Evolutionary conservation across 2,113 vertebrate species (phyloP).

Genomic region (Podarcis cretensis): DNA sequence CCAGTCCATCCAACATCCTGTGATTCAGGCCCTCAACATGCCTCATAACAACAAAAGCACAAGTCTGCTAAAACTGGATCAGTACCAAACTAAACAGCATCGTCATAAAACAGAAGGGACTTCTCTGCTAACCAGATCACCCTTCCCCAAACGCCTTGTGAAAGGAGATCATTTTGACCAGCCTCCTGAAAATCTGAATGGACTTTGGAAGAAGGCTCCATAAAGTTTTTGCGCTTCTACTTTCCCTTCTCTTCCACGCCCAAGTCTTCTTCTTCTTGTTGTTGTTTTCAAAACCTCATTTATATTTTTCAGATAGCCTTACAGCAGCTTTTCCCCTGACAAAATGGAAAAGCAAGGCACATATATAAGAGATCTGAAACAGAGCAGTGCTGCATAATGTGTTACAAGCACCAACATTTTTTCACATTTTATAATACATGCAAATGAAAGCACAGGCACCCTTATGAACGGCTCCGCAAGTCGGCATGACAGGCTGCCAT

Average conservation of each 20-base stretch:
- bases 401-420: neutral
- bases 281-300: neutral
- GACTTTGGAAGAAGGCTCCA: neutral
- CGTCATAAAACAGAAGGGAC: neutral
- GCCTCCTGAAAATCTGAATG: neutral
- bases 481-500: neutral
- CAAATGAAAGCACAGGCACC: neutral
- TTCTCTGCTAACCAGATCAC: neutral
- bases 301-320: neutral
- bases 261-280: neutral
- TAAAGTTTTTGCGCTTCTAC: neutral
- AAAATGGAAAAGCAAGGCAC: neutral
- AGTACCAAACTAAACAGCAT: neutral
- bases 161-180: neutral
- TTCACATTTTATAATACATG: neutral
- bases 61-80: neutral
- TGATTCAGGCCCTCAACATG: neutral
- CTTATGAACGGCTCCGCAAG: slow-evolving; percentile 12
- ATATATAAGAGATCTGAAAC: neutral
- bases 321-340: neutral
- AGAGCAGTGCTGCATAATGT: slow-evolving; percentile 5
- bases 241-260: neutral
- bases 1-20: neutral
- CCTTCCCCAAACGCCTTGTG: neutral
- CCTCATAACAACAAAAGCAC: neutral